A percentile compares a stretch with the other conserved stretches of the same genome.
Conservation (phyloP, 2,113 vertebrate species). For the Protomyctophum bolini region DNA sequence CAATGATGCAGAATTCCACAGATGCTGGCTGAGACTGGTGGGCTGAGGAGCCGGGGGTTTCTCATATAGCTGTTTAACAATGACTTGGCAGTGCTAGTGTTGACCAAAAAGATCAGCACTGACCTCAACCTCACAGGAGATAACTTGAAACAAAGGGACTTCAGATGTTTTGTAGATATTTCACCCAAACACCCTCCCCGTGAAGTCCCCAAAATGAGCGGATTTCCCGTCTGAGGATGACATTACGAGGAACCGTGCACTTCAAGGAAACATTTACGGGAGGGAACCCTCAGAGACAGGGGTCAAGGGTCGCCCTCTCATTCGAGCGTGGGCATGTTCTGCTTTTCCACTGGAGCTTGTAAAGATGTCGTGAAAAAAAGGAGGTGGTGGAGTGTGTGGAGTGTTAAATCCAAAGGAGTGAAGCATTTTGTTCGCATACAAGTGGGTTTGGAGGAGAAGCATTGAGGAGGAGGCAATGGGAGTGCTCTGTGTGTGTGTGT, state of each 20-base stretch:
- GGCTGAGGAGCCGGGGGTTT: constrained; percentile 5
- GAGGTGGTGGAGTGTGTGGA: constrained; percentile 19
- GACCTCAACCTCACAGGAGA: neutral
- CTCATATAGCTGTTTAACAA: neutral
- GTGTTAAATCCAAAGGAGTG: constrained; percentile 54
- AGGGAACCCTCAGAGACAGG: constrained; percentile 11
- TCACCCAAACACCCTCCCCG: neutral
- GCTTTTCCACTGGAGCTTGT: constrained; percentile 26
- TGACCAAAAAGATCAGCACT: neutral
- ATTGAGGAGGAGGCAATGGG: constrained; percentile 24
- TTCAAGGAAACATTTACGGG: constrained; percentile 47
- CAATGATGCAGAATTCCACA: constrained; percentile 7
- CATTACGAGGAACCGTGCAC: constrained; percentile 30
- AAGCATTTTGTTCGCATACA: constrained; percentile 55
- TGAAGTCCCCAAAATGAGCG: constrained; percentile 30
- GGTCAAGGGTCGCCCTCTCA: constrained; percentile 52
- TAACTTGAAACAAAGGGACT: constrained; percentile 28
- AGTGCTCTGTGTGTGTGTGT: constrained; percentile 11
- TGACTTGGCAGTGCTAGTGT: neutral
- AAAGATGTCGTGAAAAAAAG: constrained; percentile 18
- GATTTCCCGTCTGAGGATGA: constrained; percentile 24
- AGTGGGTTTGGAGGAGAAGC: constrained; percentile 32
- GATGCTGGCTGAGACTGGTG: neutral
- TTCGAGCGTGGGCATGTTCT: constrained; percentile 22
- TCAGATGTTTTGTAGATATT: constrained; percentile 18